Conservation (phyloP, 2,113 vertebrate species). For the Crotalus helleri region DNA sequence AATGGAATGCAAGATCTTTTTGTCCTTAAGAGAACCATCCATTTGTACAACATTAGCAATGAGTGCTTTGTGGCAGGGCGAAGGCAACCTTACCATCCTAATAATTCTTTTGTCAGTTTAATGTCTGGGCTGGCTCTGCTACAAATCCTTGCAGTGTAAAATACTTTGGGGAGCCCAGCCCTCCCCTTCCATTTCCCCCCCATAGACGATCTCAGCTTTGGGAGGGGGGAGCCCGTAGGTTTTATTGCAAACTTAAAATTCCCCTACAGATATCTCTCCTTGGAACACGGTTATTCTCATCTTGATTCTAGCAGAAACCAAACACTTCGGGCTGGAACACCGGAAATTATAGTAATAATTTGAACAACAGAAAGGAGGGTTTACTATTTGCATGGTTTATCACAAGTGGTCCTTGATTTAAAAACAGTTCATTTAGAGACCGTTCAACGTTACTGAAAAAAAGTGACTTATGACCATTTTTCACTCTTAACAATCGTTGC, state of each 20-base stretch:
- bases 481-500: too few species aligned
- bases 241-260: neutral
- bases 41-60: neutral
- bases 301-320: neutral
- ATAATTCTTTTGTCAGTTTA: neutral
- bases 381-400: conserved; percentile 43
- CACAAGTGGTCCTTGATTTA: neutral
- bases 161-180: neutral
- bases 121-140: neutral
- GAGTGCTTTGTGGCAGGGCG: neutral
- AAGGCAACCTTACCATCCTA: conserved; percentile 22
- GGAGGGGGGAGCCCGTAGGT: neutral
- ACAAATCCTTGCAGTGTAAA: neutral
- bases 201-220: neutral
- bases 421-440: neutral
- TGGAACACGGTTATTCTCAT: neutral
- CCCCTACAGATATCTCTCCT: neutral
- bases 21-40: neutral
- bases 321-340: neutral
- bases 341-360: neutral
- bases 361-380: conserved; percentile 13
- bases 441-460: neutral
- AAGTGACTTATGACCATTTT: too few species aligned
- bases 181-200: neutral
- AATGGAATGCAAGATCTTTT: neutral